A percentile compares a stretch with the other conserved stretches of the same genome.
phyloP scores from a whole-genome alignment of 2,888 invertebrate genomes.

The Himalopsyche japonica region DNA sequence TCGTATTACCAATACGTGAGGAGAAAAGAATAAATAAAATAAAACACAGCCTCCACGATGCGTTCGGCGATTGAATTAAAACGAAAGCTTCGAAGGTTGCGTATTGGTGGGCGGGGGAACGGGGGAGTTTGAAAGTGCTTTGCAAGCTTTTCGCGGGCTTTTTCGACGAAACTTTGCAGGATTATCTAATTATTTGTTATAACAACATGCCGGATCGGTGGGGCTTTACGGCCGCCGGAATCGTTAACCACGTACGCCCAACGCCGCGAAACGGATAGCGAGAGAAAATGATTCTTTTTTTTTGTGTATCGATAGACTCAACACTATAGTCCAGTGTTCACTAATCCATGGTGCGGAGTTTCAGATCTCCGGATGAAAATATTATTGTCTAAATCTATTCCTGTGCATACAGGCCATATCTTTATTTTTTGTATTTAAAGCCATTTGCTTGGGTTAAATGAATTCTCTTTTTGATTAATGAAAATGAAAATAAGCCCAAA shows the following conservation, averaged over 20 bases:
- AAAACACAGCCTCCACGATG: neutral
- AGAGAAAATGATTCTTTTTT: neutral
- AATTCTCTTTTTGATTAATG: too few species aligned
- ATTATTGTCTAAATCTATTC: too few species aligned
- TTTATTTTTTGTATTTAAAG: too few species aligned
- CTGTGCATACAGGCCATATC: too few species aligned
- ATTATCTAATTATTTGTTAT: neutral
- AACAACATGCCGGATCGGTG: neutral
- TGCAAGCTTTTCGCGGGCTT: neutral
- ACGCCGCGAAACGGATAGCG: neutral
- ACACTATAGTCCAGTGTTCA: too few species aligned
- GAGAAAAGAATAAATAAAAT: neutral
- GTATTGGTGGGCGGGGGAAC: neutral
- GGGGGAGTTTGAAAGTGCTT: neutral
- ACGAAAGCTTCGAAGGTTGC: neutral
- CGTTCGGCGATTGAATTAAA: neutral
- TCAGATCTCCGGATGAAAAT: too few species aligned
- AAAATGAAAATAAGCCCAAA: too few species aligned
- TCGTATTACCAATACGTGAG: neutral
- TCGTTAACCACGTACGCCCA: neutral
- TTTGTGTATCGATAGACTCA: neutral
- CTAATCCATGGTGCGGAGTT: too few species aligned
- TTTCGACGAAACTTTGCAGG: neutral
- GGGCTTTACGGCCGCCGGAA: neutral
- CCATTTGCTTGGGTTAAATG: too few species aligned